Evolutionary conservation across 1,140 invertebrate species (phyloP).

Genomic region (Acromyrmex charruanus): DNA sequence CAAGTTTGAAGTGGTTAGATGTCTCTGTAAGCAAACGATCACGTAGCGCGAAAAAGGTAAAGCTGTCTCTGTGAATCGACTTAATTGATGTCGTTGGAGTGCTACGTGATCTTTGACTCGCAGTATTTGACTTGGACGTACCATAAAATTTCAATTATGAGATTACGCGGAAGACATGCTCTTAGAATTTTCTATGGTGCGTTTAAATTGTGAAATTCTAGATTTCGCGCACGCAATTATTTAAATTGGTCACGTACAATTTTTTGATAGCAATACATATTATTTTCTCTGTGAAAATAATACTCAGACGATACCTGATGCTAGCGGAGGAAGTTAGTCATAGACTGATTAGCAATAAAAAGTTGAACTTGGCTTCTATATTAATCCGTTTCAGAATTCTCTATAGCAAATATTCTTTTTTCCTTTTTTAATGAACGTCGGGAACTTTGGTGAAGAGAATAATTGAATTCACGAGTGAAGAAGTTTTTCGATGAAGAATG

Average conservation of each 20-base stretch:
- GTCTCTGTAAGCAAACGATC: neutral
- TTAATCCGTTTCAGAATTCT: neutral
- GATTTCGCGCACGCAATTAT: conserved; percentile 2
- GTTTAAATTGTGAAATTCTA: neutral
- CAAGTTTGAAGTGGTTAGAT: neutral
- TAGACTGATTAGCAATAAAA: conserved; percentile 14
- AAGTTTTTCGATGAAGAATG: conserved; percentile 55
- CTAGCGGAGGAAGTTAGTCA: too few species aligned
- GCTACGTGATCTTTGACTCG: neutral
- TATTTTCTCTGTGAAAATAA: neutral
- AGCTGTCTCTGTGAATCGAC: conserved; percentile 22
- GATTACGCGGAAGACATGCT: conserved; percentile 7
- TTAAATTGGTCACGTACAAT: neutral
- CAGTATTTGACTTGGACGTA: neutral
- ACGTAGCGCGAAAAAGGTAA: neutral
- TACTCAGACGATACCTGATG: neutral
- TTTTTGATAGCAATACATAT: neutral
- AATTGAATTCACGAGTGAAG: conserved; percentile 42
- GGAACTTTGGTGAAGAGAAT: conserved; percentile 34
- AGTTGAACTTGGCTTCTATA: neutral
- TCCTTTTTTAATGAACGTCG: conserved; percentile 19
- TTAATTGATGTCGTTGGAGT: conserved; percentile 27
- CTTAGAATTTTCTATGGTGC: neutral
- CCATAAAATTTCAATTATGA: conserved; percentile 28
- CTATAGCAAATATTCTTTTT: conserved; percentile 2